phyloP scores from a whole-genome alignment of 2,888 invertebrate species.

The Athalia cordata region DNA sequence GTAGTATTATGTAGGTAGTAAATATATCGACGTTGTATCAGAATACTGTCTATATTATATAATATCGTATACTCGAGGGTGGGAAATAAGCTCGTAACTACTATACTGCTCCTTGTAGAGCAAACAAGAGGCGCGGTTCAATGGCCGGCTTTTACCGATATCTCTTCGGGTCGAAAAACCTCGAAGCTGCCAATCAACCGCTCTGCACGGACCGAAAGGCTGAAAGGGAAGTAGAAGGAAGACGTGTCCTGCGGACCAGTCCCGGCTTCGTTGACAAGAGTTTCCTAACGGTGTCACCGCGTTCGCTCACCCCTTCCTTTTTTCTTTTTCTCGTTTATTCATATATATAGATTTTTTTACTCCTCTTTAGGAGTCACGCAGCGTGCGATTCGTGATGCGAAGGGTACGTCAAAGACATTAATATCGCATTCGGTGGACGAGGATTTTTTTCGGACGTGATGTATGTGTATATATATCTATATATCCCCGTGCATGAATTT shows the following conservation, averaged over 20 bases:
- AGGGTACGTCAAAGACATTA: constrained; percentile 18
- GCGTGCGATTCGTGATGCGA: not conserved
- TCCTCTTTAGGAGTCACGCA: too few relatives aligned
- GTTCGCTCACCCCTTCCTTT: not conserved
- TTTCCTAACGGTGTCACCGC: constrained; percentile 10
- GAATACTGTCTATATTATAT: not conserved
- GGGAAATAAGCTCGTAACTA: too few relatives aligned
- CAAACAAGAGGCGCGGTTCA: not conserved
- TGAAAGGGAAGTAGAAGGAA: not conserved
- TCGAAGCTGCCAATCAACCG: constrained; percentile 29
- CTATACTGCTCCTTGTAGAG: too few relatives aligned
- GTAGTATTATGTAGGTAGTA: too few relatives aligned
- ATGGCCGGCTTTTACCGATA: not conserved
- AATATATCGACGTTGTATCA: not conserved
- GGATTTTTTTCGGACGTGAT: not conserved
- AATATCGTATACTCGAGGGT: not conserved
- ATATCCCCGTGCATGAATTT: not conserved
- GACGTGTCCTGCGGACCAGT: not conserved
- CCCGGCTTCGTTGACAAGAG: not conserved
- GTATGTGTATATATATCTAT: too few relatives aligned
- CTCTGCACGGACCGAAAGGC: not conserved
- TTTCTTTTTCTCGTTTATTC: too few relatives aligned
- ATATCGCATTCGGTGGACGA: constrained; percentile 31
- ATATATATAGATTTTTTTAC: too few relatives aligned
- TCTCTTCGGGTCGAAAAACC: constrained; percentile 4